These are phyloP conservation scores for Heliconius erato DNA, from an alignment of 2,888 invertebrate species.

Conservation along the genomic window DNA sequence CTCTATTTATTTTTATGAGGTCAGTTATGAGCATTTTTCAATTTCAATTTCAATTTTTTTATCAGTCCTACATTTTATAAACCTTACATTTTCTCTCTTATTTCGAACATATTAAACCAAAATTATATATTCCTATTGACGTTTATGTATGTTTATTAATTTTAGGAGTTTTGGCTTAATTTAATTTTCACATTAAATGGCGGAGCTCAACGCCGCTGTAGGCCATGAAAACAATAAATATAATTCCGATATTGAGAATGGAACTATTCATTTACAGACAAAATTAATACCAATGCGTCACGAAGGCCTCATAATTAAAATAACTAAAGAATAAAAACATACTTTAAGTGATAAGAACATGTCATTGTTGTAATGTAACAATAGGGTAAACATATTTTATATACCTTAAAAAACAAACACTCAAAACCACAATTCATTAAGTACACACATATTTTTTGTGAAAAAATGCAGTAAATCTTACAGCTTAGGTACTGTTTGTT, in stretches of 20 bases:
- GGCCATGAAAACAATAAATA: not conserved
- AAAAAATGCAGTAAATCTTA: too few species aligned
- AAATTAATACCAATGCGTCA: not conserved
- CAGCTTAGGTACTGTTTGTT: too few species aligned
- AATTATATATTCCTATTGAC: not conserved
- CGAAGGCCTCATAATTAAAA: not conserved
- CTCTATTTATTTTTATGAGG: not conserved
- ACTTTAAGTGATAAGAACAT: not conserved
- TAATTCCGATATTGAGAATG: not conserved
- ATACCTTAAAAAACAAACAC: conserved; percentile 21
- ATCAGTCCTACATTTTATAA: too few species aligned
- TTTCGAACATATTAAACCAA: not conserved
- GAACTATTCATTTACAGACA: too few species aligned
- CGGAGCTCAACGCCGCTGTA: too few species aligned
- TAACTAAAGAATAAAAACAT: not conserved
- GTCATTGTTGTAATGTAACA: conserved; percentile 8
- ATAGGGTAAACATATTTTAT: conserved; percentile 15
- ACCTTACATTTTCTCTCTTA: not conserved
- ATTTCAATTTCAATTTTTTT: not conserved
- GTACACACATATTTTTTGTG: not conserved
- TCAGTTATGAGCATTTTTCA: too few species aligned
- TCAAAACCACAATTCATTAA: not conserved
- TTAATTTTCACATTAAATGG: too few species aligned
- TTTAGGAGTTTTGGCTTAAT: too few species aligned
- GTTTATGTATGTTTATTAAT: too few species aligned